A percentile compares a stretch with the other conserved stretches of the same genome.
Evolutionary conservation across 2,113 vertebrate genomes (phyloP).

Genomic region (Tachuris rubrigastra): DNA sequence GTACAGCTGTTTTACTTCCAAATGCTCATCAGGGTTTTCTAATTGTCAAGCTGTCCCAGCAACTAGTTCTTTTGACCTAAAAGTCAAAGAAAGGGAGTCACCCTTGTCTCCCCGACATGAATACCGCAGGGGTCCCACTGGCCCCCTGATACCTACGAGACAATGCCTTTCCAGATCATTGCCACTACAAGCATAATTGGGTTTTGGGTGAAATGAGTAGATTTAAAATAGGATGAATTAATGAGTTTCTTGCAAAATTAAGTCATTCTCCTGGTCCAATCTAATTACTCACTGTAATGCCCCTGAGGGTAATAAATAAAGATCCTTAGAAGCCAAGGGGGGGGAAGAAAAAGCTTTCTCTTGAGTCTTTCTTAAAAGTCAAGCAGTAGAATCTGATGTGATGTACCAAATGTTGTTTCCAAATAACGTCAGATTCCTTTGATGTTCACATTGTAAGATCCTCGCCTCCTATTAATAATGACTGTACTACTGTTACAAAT

Average conservation of each 20-base stretch:
- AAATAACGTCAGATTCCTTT: conserved; percentile 17
- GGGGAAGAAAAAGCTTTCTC: not conserved
- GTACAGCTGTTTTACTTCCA: conserved; percentile 59
- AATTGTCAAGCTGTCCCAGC: conserved; percentile 51
- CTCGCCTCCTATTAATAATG: not conserved
- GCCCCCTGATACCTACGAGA: not conserved
- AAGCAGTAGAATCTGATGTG: conserved; percentile 9
- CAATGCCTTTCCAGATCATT: conserved; percentile 53
- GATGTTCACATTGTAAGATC: not conserved
- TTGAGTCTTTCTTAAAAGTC: conserved; percentile 22
- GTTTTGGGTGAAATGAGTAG: conserved; percentile 51
- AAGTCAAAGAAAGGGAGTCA: conserved; percentile 52
- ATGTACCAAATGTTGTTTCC: conserved; percentile 7
- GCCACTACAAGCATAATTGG: conserved; percentile 52
- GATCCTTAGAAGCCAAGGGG: not conserved
- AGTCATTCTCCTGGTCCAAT: conserved; percentile 67
- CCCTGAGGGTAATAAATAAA: conserved; percentile 36
- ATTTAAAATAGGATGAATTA: conserved; percentile 73
- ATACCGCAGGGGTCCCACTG: not conserved
- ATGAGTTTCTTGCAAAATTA: conserved; percentile 76
- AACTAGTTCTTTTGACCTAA: conserved; percentile 40
- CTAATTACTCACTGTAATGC: conserved; percentile 49
- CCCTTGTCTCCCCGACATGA: conserved; percentile 30
- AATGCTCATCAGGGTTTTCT: conserved; percentile 54
- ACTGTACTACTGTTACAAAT: not conserved